Base-by-base conservation (phyloP, 2,888 invertebrate species). In the Bhutanitis thaidina region DNA sequence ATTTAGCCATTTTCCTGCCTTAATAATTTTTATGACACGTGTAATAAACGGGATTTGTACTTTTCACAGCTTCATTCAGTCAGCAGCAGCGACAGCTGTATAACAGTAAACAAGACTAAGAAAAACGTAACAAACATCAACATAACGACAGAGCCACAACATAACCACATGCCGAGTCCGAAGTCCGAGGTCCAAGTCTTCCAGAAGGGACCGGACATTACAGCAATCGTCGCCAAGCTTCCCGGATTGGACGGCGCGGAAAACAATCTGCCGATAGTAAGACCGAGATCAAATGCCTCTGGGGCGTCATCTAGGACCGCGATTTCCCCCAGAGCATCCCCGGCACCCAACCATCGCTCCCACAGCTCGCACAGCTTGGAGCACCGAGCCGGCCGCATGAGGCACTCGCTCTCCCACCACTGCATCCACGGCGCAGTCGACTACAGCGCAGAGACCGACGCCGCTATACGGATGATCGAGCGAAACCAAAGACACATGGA, bases 171-270 rank as follows among this genome's bases (percentile, higher is more conserved):
- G 48, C 77, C 81, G n/a, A 85, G 86, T 39, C 81, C 90, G 43
- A 91, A 91, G 54, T 80, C 87, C 5, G 91, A 92, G 68, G 88
- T 91, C 47, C 83, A 92, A 68, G 93, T 95, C 40, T 95, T 94
- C 70, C 95, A 95, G 75, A 93, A 95, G 64, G 95, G 95, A 0
- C 94, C 94, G 27, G 95, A 95, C 67, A 93, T 95, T 20, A 95
- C 94, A 1, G 93, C 95, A 0, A 80, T 95, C 14, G 93, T 95
- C 0, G 92, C 92, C 1, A 92, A 91, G 65, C 75, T 93, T 30
- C 92, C 93, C 0, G 92, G 92, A 3, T 71, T 92, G 9, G 91
- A 91, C 53, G 80, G 81, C 60, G 77, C 63, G 57, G 91, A 69
- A 57, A 59, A 72, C 10, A 80, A 82, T 57, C 64, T 89, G 55